Evolutionary conservation across 1,140 invertebrate genomes (phyloP), one percentile per base, ranked within the genome.

Genomic region (Bombus impatiens): DNA sequence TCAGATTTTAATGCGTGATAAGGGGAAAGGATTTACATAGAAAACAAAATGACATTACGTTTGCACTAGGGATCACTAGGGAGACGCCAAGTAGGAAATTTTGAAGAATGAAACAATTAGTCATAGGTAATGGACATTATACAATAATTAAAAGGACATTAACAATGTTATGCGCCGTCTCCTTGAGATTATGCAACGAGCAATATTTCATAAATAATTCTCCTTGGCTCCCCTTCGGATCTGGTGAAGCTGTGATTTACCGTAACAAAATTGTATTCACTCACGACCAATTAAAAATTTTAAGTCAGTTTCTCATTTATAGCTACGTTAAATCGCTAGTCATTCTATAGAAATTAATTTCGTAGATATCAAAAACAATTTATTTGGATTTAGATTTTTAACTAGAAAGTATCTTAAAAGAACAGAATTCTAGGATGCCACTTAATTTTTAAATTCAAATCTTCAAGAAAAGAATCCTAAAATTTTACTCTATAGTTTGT

Each of bases 141-240:
- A 40, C 13, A 70, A 57, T 78, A 25, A n/a, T 40, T 84, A 42
- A 53, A 68, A 47, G 32, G 6, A 42, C 37, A 25, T 57, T 70
- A 77, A 57, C 37, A 68, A 78, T 70, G n/a, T 68, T 78, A 22
- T 47, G 28, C 40, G 6, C 9, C 76, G 76, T 68, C 15, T 15
- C 6, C 82, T 84, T 68, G 82, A 78, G 9, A n/a, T 84, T 84
- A 70, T 35, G 75, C 44, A 84, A 84, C 47, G 6, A 35, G 22
- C 35, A 22, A 78, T 78, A 70, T 71, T 84, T 84, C 78, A 78
- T 71, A 78, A 70, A 84, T 68, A 78, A 77, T n/a, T 53, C 40
- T 75, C 37, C 40, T 70, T 57, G 6, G 13, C 12, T 53, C 47
- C 47, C 47, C 18, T 53, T 53, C 6, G 42, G 65, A 35, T 32